Conservation (phyloP, 2,797 vertebrate species). For the Alca torda region DNA sequence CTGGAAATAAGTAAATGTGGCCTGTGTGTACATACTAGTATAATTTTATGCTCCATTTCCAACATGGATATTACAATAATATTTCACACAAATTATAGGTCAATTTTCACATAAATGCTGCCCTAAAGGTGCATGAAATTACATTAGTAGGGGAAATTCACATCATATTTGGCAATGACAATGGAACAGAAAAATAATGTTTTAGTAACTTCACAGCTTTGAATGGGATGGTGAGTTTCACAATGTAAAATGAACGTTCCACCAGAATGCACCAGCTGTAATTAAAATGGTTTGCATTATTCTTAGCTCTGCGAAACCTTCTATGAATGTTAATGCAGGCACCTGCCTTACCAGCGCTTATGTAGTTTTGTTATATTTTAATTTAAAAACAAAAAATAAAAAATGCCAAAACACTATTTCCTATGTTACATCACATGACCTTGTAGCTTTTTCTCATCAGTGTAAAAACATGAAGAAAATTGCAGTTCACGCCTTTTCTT, state of each 20-base stretch:
- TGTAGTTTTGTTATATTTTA: background rate
- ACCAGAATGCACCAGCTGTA: background rate
- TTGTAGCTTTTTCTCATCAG: background rate
- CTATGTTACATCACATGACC: background rate
- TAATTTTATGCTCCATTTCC: slow-evolving; percentile 51
- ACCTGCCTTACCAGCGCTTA: background rate
- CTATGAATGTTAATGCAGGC: background rate
- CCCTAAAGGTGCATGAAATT: slow-evolving; percentile 44
- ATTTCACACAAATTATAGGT: slow-evolving; percentile 43
- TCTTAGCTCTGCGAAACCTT: background rate
- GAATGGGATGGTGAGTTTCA: background rate
- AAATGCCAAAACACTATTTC: background rate
- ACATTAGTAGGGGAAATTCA: background rate
- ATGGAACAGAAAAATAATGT: background rate
- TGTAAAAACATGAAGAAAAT: background rate
- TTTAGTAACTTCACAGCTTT: background rate
- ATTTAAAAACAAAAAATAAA: background rate
- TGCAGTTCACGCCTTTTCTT: background rate
- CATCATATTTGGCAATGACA: background rate
- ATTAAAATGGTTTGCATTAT: slow-evolving; percentile 5
- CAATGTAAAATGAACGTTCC: background rate
- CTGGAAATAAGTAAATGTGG: slow-evolving; percentile 1
- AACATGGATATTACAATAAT: slow-evolving; percentile 36
- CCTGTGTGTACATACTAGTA: background rate
- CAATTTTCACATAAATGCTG: slow-evolving; percentile 34